These are phyloP conservation scores for Antitype chi DNA, from an alignment of 2,888 invertebrate genomes.

Conservation along the genomic window DNA sequence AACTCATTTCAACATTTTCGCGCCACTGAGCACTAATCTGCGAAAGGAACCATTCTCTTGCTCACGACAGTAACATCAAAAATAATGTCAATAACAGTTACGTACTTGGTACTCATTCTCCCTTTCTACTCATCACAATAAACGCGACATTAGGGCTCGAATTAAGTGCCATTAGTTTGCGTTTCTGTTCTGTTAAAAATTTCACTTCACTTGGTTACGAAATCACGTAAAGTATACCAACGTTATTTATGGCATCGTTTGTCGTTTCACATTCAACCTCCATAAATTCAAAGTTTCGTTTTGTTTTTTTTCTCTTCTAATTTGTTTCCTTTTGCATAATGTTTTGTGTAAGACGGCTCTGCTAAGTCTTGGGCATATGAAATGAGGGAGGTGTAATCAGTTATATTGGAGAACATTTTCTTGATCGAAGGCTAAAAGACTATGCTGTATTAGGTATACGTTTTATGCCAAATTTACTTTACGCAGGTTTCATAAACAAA, in stretches of 20 bases:
- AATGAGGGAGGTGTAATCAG: conserved; percentile 39
- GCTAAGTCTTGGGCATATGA: conserved; percentile 53
- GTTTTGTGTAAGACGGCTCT: conserved; percentile 52
- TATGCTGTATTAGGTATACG: not conserved
- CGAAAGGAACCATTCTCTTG: conserved; percentile 65
- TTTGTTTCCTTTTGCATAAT: conserved; percentile 68
- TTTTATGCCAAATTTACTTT: not conserved
- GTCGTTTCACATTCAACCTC: conserved; percentile 67
- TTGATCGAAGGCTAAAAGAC: conserved; percentile 2
- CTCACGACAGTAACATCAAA: conserved; percentile 74
- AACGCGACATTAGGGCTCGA: conserved; percentile 67
- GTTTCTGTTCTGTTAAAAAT: conserved; percentile 65
- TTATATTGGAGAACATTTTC: conserved; percentile 16
- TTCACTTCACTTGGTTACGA: conserved; percentile 64
- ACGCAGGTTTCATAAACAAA: not conserved
- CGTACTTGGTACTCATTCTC: conserved; percentile 68
- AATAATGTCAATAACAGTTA: conserved; percentile 75
- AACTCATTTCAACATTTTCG: conserved; percentile 69
- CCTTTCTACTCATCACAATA: conserved; percentile 72
- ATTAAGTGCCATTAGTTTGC: conserved; percentile 66
- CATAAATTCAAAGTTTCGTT: conserved; percentile 67
- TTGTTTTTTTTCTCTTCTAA: conserved; percentile 62
- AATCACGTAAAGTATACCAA: conserved; percentile 66
- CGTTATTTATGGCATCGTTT: conserved; percentile 67
- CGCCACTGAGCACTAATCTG: conserved; percentile 68